Conservation (phyloP, 2,113 vertebrate genomes). For the Festucalex cinctus region DNA sequence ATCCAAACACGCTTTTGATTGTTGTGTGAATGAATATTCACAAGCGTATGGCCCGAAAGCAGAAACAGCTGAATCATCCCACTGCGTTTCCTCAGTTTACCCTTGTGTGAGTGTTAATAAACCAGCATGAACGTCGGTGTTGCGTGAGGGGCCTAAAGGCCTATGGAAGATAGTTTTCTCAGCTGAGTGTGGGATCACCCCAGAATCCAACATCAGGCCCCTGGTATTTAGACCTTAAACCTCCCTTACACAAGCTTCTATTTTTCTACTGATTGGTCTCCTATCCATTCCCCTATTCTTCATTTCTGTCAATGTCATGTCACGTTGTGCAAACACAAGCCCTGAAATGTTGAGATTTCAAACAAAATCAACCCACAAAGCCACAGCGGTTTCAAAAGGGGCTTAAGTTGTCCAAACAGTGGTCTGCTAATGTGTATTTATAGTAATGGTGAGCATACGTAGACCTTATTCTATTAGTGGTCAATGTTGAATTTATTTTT, state of each 20-base stretch:
- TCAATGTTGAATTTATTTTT: slow-evolving; percentile 4
- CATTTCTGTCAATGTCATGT: slow-evolving; percentile 14
- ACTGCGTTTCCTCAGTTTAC: slow-evolving; percentile 36
- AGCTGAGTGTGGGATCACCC: slow-evolving; percentile 30
- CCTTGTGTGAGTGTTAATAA: slow-evolving; percentile 47
- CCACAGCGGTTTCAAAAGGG: slow-evolving; percentile 16
- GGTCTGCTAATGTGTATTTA: slow-evolving; percentile 38
- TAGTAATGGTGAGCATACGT: slow-evolving; percentile 16
- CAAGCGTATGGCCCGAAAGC: slow-evolving; percentile 6
- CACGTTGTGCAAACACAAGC: slow-evolving; percentile 14
- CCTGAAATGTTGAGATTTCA: slow-evolving; percentile 7
- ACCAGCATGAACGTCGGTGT: slow-evolving; percentile 49
- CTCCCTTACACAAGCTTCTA: slow-evolving; percentile 1
- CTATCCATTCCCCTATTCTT: neutral
- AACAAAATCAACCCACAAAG: slow-evolving; percentile 20
- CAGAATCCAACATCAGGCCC: slow-evolving; percentile 21
- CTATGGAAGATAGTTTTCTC: slow-evolving; percentile 37
- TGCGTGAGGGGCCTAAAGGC: slow-evolving; percentile 35
- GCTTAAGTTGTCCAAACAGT: slow-evolving; percentile 37
- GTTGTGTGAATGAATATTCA: slow-evolving; percentile 18
- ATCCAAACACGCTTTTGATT: slow-evolving; percentile 12
- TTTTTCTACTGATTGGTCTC: slow-evolving; percentile 32
- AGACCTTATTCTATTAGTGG: neutral
- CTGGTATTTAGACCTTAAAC: slow-evolving; percentile 15
- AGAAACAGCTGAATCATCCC: slow-evolving; percentile 25